These are phyloP conservation scores for Oreochromis grahami DNA, from an alignment of 2,797 vertebrate species.

Conservation along the genomic window DNA sequence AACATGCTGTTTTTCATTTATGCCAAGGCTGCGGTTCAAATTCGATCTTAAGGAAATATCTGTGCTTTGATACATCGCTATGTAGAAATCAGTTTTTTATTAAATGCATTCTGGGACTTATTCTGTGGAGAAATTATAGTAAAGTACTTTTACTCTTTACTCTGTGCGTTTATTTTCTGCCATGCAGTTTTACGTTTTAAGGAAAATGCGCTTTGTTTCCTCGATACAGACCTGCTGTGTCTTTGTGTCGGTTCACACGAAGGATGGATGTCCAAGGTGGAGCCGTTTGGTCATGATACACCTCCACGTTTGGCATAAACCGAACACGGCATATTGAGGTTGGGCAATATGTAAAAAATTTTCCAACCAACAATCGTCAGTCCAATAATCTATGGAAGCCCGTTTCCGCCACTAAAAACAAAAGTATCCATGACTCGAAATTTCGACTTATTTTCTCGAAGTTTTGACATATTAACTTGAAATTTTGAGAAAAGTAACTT, in stretches of 20 bases:
- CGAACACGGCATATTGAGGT: not conserved
- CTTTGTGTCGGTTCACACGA: not conserved
- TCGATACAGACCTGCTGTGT: not conserved
- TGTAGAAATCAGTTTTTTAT: constrained; percentile 34
- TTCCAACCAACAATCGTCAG: not conserved
- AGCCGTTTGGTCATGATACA: fast-evolving
- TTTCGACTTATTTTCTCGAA: not conserved
- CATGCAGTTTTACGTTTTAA: not conserved
- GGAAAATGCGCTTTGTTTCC: not conserved
- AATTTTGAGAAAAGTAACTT: not conserved
- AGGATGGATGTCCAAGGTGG: not conserved
- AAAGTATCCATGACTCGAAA: not conserved
- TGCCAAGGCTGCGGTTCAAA: constrained; percentile 34
- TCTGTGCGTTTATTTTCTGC: not conserved
- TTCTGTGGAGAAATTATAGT: not conserved
- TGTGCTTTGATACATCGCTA: constrained; percentile 33
- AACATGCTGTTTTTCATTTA: constrained; percentile 53
- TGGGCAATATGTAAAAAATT: not conserved
- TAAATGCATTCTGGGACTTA: constrained; percentile 4
- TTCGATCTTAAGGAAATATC: constrained; percentile 29
- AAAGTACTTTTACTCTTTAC: not conserved
- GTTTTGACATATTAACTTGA: fast-evolving
- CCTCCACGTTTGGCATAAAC: fast-evolving
- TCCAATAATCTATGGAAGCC: fast-evolving
- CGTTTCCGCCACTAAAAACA: not conserved